These are phyloP conservation scores for Nezara viridula DNA, from an alignment of 2,888 invertebrate genomes.

Conservation along the genomic window DNA sequence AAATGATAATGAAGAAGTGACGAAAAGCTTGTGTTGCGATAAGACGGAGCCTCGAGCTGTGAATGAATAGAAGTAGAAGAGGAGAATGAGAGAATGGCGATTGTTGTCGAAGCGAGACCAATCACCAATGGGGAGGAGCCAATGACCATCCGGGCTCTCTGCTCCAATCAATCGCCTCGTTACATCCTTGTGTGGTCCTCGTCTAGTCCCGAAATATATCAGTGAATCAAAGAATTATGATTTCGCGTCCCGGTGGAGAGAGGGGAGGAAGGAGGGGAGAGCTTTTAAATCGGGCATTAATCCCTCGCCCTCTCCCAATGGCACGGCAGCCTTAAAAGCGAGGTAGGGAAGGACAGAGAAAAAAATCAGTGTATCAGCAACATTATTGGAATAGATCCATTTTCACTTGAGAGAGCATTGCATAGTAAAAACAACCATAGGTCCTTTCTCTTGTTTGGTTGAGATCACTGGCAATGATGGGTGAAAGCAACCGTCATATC, in stretches of 20 bases:
- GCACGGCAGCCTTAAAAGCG: too few relatives aligned
- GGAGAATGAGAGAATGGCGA: background rate
- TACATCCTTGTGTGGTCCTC: background rate
- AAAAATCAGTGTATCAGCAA: too few relatives aligned
- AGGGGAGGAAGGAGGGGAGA: too few relatives aligned
- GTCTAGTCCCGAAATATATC: too few relatives aligned
- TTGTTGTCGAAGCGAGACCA: background rate
- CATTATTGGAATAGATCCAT: background rate
- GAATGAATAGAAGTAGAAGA: background rate
- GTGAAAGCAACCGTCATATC: conserved; percentile 25
- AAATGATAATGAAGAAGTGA: background rate
- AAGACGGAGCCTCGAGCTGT: background rate
- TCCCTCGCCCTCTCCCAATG: too few relatives aligned
- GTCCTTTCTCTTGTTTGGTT: conserved; percentile 33
- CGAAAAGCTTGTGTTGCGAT: background rate
- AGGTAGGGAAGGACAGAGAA: too few relatives aligned
- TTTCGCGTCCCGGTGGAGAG: too few relatives aligned
- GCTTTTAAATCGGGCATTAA: too few relatives aligned
- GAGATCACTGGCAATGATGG: background rate
- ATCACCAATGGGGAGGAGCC: conserved; percentile 5
- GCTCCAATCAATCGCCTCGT: background rate
- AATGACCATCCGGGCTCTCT: conserved; percentile 9
- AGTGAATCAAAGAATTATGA: too few relatives aligned
- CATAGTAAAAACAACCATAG: background rate
- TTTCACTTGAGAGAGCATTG: background rate